A percentile compares a stretch with the other conserved stretches of the same genome.
Conservation (phyloP, 2,797 vertebrate species). For the Pelochelys cantorii region DNA sequence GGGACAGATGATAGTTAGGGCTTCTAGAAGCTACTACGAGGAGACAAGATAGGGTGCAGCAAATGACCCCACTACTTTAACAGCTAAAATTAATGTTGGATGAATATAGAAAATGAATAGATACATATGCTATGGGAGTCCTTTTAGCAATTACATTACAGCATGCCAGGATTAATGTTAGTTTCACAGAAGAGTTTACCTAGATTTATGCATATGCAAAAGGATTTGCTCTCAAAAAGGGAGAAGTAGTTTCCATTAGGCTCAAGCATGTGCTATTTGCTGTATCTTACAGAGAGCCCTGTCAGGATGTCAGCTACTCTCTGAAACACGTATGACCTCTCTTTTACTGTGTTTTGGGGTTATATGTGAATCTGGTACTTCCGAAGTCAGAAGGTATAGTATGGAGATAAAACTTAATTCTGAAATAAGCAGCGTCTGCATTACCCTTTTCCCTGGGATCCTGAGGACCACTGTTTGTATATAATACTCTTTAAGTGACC, state of each 20-base stretch:
- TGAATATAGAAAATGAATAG: accelerated
- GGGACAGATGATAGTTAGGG: not conserved
- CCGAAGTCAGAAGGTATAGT: slow-evolving; percentile 26
- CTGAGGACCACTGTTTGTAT: slow-evolving; percentile 3
- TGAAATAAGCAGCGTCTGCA: slow-evolving; percentile 30
- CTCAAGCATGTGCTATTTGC: slow-evolving; percentile 51
- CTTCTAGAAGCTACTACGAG: not conserved
- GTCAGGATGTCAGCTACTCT: not conserved
- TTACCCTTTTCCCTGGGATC: slow-evolving; percentile 48
- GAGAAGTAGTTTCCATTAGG: slow-evolving; percentile 52
- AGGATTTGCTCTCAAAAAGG: slow-evolving; percentile 42
- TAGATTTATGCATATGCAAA: slow-evolving; percentile 31
- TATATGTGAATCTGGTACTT: slow-evolving; percentile 15
- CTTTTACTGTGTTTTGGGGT: not conserved
- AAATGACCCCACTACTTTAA: not conserved
- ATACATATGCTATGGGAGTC: not conserved
- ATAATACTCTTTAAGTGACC: slow-evolving; percentile 14
- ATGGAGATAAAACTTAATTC: slow-evolving; percentile 24
- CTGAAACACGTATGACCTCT: slow-evolving; percentile 10
- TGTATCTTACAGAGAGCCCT: slow-evolving; percentile 41
- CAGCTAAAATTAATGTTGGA: slow-evolving; percentile 2
- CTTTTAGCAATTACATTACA: slow-evolving; percentile 25
- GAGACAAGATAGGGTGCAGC: not conserved
- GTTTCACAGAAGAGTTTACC: not conserved
- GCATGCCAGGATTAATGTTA: slow-evolving; percentile 8